phyloP scores from a whole-genome alignment of 1,140 invertebrate genomes.

The Spodoptera litura region DNA sequence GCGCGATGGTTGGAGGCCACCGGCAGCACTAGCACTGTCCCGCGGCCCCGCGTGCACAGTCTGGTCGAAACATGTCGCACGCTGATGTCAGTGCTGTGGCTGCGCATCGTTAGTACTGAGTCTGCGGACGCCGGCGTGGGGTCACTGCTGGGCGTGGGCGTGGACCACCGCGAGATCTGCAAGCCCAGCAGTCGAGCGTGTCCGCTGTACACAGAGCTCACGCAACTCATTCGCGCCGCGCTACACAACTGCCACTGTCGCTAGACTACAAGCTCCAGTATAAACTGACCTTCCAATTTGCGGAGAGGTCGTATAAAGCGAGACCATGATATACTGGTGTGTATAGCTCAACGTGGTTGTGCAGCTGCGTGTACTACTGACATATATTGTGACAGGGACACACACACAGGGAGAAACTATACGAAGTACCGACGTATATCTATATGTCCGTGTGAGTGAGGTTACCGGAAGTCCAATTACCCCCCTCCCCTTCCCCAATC shows the following conservation, averaged over 20 bases:
- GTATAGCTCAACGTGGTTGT: too few relatives aligned
- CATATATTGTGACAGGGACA: too few relatives aligned
- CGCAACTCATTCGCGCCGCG: conserved; percentile 78
- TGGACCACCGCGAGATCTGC: conserved; percentile 91
- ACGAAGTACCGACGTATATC: too few relatives aligned
- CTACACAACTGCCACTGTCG: conserved; percentile 52
- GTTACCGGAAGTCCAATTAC: too few relatives aligned
- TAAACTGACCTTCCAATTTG: too few relatives aligned
- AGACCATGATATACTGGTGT: neutral
- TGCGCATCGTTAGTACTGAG: conserved; percentile 89
- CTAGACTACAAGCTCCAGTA: neutral
- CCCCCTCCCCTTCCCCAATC: too few relatives aligned
- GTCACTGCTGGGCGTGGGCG: conserved; percentile 87
- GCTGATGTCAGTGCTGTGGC: conserved; percentile 89
- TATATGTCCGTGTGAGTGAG: too few relatives aligned
- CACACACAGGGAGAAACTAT: too few relatives aligned
- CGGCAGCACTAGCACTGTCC: conserved; percentile 21
- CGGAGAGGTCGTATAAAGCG: too few relatives aligned
- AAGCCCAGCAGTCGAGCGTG: conserved; percentile 89
- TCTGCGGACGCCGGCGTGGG: conserved; percentile 89
- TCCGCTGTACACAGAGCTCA: conserved; percentile 88
- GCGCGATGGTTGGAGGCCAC: conserved; percentile 68
- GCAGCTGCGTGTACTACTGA: too few relatives aligned
- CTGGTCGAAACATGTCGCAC: conserved; percentile 90
- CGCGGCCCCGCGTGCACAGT: conserved; percentile 87